Conservation (phyloP, 2,797 vertebrate genomes). For the Mycteria americana region DNA sequence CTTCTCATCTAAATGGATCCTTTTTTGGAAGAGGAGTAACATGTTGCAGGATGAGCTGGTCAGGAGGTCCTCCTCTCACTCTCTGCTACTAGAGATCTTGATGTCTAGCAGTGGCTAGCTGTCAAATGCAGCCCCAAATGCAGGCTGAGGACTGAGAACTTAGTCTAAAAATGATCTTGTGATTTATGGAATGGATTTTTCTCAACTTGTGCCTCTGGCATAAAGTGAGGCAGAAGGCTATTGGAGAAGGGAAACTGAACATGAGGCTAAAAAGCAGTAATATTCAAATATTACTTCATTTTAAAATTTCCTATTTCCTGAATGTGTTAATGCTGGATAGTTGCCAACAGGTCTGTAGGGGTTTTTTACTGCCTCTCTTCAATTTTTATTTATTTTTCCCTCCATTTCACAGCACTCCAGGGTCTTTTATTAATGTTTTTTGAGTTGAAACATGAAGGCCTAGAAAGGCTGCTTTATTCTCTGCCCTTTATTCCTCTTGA, state of each 20-base stretch:
- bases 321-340: neutral
- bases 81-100: neutral
- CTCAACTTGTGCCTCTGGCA: neutral
- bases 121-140: neutral
- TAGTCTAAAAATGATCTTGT: neutral
- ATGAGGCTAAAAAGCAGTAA: neutral
- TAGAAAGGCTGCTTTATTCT: constrained; percentile 35
- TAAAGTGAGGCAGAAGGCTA: neutral
- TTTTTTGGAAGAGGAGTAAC: neutral
- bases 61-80: rapidly evolving
- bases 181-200: neutral
- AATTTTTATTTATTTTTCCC: neutral
- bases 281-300: neutral
- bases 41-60: neutral
- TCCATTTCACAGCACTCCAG: constrained; percentile 24
- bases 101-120: neutral
- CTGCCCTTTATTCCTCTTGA: constrained; percentile 23
- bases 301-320: neutral
- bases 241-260: neutral
- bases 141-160: neutral
- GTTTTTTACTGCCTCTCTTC: neutral
- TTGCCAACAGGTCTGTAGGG: neutral
- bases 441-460: neutral
- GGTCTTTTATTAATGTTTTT: neutral
- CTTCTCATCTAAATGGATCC: neutral